Percentiles rank a stretch among this genome's conserved stretches.
phyloP scores from a whole-genome alignment of 2,113 vertebrate genomes.

The Dipodomys merriami region DNA sequence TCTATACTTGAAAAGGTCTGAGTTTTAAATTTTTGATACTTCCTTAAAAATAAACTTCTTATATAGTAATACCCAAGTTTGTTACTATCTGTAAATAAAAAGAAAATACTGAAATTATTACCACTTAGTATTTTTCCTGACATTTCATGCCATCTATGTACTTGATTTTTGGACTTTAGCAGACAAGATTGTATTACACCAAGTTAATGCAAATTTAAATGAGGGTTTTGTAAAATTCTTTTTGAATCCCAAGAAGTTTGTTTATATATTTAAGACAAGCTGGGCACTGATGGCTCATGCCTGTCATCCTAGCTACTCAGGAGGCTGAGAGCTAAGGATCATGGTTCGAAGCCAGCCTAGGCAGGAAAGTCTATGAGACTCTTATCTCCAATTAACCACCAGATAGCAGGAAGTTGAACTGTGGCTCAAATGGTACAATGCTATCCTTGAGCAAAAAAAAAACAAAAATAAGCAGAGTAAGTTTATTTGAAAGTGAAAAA shows the following conservation, averaged over 20 bases:
- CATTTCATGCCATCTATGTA: not conserved
- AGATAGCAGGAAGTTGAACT: too few species aligned
- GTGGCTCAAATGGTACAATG: too few species aligned
- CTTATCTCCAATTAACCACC: too few species aligned
- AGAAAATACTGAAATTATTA: not conserved
- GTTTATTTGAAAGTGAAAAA: too few species aligned
- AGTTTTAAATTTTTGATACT: conserved; percentile 39
- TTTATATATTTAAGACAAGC: too few species aligned
- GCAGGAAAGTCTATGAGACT: too few species aligned
- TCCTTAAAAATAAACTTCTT: not conserved
- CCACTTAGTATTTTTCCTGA: not conserved
- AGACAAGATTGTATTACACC: not conserved
- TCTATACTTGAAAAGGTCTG: not conserved
- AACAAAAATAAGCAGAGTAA: too few species aligned
- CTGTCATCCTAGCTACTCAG: too few species aligned
- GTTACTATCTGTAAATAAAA: conserved; percentile 3
- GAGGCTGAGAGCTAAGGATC: too few species aligned
- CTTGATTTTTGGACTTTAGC: conserved; percentile 23
- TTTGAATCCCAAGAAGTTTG: conserved; percentile 2
- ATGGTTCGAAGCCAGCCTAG: too few species aligned
- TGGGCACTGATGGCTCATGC: too few species aligned
- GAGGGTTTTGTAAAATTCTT: conserved; percentile 24
- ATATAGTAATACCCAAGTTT: not conserved
- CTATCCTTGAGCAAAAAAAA: too few species aligned
- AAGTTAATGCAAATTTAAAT: not conserved